Conservation (phyloP, 1,140 invertebrate species). For the Drosophila nebulosa region DNA sequence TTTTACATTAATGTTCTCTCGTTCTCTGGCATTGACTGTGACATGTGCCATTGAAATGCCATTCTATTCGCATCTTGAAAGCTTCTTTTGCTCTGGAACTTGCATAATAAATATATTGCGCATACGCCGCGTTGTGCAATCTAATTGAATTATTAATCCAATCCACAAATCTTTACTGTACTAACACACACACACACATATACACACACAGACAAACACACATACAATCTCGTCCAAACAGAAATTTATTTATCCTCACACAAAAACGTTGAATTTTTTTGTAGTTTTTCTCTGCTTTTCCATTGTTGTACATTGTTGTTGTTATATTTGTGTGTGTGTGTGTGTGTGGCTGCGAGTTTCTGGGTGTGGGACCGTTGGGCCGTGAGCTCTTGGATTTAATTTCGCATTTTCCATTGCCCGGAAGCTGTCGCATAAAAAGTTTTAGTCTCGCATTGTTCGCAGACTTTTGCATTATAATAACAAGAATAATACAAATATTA, state of each 20-base stretch:
- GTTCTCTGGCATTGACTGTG: conserved; percentile 18
- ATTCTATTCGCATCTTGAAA: not conserved
- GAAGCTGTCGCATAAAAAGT: conserved; percentile 42
- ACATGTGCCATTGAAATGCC: conserved; percentile 17
- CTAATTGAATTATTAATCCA: conserved; percentile 75
- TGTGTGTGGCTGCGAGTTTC: not conserved
- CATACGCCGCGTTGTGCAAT: conserved; percentile 59
- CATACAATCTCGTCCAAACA: not conserved
- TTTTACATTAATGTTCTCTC: not conserved
- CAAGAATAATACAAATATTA: conserved; percentile 64
- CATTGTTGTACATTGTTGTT: conserved; percentile 43
- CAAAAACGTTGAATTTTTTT: not conserved
- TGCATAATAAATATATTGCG: conserved; percentile 51
- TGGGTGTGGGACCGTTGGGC: not conserved
- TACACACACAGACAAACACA: not conserved
- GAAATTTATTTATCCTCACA: not conserved
- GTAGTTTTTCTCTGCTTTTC: not conserved
- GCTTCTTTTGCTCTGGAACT: conserved; percentile 12
- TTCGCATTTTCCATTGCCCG: conserved; percentile 54
- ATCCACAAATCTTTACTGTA: conserved; percentile 41
- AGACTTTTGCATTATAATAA: conserved; percentile 65
- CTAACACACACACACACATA: conserved; percentile 16
- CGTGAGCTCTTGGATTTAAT: conserved; percentile 43
- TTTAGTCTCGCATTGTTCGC: conserved; percentile 52
- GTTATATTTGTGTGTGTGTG: not conserved